Conservation (phyloP, 2,113 vertebrate species). For the Ptilonorhynchus violaceus region DNA sequence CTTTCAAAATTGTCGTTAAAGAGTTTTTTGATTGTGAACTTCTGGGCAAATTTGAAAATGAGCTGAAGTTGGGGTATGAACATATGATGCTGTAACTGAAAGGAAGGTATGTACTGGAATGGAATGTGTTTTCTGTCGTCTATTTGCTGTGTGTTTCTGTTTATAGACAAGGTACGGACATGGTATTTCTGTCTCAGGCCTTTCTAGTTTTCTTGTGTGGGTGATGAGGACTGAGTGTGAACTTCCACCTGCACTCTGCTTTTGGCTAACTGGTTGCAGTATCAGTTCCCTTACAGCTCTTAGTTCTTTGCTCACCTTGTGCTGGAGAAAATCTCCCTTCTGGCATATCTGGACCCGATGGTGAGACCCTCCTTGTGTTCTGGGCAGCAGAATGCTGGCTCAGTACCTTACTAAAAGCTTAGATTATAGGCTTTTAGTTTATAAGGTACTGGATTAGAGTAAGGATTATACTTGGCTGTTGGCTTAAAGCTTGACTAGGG, state of each 20-base stretch:
- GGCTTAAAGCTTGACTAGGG: neutral
- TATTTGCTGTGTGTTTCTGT: neutral
- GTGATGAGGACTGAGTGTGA: neutral
- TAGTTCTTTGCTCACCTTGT: neutral
- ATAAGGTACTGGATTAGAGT: neutral
- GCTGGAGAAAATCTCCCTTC: neutral
- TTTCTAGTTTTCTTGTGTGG: neutral
- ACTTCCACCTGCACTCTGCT: neutral
- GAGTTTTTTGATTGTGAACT: neutral
- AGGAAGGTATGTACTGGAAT: neutral
- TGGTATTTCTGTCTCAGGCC: neutral
- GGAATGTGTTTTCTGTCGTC: neutral
- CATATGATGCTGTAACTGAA: neutral
- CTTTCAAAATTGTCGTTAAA: neutral
- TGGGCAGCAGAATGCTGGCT: neutral
- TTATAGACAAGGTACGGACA: neutral
- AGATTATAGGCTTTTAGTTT: neutral
- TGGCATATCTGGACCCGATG: neutral
- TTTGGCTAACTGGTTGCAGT: neutral
- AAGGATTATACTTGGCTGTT: neutral
- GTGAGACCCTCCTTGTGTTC: neutral
- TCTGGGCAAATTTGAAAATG: neutral
- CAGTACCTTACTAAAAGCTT: neutral
- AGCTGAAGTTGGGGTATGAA: neutral
- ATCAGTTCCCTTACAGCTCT: neutral